Evolutionary conservation across 2,113 vertebrate genomes (phyloP), one percentile per base, ranked within the genome.

Genomic region (Caranx ignobilis): DNA sequence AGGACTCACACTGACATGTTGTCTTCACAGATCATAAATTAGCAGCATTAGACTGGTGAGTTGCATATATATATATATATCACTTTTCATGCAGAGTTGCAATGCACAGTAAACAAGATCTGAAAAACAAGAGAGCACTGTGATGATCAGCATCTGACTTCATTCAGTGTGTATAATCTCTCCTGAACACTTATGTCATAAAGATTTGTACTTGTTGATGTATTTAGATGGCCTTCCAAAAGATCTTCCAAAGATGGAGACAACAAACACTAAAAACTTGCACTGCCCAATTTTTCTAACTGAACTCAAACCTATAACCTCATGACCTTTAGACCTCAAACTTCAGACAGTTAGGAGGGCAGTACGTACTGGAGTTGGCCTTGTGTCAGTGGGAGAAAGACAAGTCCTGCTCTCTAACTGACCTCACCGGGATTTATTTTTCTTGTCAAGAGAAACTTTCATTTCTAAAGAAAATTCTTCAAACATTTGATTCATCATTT

Each of bases 301-400:
- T n/a, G n/a, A n/a, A n/a, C n/a, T n/a, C 65, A 34, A 62, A 19
- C 50, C 41, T 65, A 37, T 55, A 50, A 34, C 68, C 26, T 56
- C 21, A 8, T 48, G 31, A 66, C 52, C 32, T 47, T 11, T 48
- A 26, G 26, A 26, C 26, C 26, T 26, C 26, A 26, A 57, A 34
- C 6, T 12, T 8, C 0, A 50, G 26, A 63, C 34, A 54, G 57
- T 11, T 12, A 63, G 16, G 35, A 43, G 72, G 13, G 15, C 21
- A 56, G 13, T 3, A 11, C 34, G 7, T 43, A 61, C 10, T 11
- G 1, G 10, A 41, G 47, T 11, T 34, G 47, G 39, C 4, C 35
- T 7, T 37, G 39, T 41, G 10, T 7, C 7, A 54, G 15, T 35
- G 26, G 52, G 12, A 11, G 7, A 45, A n/a, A 11, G 7, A 26